A percentile compares a stretch with the other conserved stretches of the same genome.
These are phyloP conservation scores for Diploptera punctata DNA, from an alignment of 2,888 invertebrate species.

Conservation along the genomic window DNA sequence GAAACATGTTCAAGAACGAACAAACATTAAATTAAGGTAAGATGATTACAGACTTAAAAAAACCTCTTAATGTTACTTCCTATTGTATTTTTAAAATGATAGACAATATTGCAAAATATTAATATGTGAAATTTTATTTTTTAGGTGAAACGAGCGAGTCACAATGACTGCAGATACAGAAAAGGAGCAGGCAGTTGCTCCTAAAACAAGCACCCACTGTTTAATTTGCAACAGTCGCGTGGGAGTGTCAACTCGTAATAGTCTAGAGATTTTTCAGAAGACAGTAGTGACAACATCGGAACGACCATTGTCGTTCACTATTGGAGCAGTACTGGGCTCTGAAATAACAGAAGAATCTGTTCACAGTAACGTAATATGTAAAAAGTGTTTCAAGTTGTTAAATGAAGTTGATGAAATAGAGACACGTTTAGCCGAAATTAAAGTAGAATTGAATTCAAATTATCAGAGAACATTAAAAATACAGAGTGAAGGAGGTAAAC, in stretches of 20 bases:
- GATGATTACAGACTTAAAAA: too few relatives aligned
- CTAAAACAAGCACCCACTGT: slow-evolving; percentile 55
- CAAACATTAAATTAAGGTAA: too few relatives aligned
- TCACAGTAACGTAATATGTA: slow-evolving; percentile 64
- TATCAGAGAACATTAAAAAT: slow-evolving; percentile 56
- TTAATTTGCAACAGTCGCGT: slow-evolving; percentile 67
- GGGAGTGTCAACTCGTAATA: slow-evolving; percentile 61
- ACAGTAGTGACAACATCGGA: slow-evolving; percentile 49
- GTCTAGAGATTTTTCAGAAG: slow-evolving; percentile 61
- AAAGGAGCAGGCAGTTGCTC: slow-evolving; percentile 44
- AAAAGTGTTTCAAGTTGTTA: slow-evolving; percentile 69
- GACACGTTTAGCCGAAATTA: slow-evolving; percentile 58
- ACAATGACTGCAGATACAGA: slow-evolving; percentile 51
- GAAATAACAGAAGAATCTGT: slow-evolving; percentile 60
- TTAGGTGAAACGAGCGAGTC: not conserved
- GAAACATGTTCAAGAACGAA: too few relatives aligned
- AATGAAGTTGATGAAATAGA: slow-evolving; percentile 59
- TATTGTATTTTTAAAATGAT: too few relatives aligned
- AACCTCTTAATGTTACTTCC: too few relatives aligned
- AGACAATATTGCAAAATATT: not conserved
- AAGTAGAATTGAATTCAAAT: slow-evolving; percentile 59
- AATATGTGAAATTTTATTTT: not conserved
- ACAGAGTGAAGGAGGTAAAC: slow-evolving; percentile 41
- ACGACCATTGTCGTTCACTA: slow-evolving; percentile 54
- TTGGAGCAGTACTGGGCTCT: slow-evolving; percentile 58